A percentile compares a stretch with the other conserved stretches of the same genome.
These are phyloP conservation scores for Sebastes dallii DNA, from an alignment of 2,797 vertebrate genomes.

Conservation along the genomic window DNA sequence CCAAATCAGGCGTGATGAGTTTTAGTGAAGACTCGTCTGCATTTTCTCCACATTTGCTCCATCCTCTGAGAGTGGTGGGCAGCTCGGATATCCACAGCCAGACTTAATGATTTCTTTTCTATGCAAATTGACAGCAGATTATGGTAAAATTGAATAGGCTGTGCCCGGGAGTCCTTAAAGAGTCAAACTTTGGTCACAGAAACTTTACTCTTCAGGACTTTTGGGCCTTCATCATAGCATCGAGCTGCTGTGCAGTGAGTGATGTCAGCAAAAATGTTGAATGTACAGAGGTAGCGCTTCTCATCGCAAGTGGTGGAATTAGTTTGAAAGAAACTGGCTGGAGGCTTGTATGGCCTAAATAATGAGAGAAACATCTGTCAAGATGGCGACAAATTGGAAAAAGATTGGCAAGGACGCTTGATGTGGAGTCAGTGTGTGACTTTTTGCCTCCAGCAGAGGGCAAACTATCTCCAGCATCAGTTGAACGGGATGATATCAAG, in stretches of 20 bases:
- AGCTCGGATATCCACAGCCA: constrained; percentile 42
- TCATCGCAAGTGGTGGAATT: constrained; percentile 1
- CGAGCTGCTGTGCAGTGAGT: neutral
- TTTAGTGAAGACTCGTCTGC: constrained; percentile 40
- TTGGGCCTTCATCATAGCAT: neutral
- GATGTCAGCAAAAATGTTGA: constrained; percentile 23
- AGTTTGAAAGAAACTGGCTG: constrained; percentile 15
- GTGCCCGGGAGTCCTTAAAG: constrained; percentile 36
- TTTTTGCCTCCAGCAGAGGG: constrained; percentile 74
- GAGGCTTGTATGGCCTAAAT: neutral
- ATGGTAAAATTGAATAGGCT: constrained; percentile 53
- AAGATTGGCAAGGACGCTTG: neutral
- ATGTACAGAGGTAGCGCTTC: neutral
- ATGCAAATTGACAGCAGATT: constrained; percentile 68
- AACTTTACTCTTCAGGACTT: constrained; percentile 29
- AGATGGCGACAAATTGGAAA: neutral
- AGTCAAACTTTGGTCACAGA: constrained; percentile 55
- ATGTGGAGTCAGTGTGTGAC: constrained; percentile 17
- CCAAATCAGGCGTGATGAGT: constrained; percentile 39
- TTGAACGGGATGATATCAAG: neutral
- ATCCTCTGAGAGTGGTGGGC: constrained; percentile 38
- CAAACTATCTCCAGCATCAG: constrained; percentile 61
- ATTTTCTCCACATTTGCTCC: constrained; percentile 40
- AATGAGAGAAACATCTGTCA: constrained; percentile 9
- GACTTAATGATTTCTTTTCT: constrained; percentile 62